Base-by-base conservation (phyloP, 1,140 invertebrate genomes). In the Drosophila azteca region DNA sequence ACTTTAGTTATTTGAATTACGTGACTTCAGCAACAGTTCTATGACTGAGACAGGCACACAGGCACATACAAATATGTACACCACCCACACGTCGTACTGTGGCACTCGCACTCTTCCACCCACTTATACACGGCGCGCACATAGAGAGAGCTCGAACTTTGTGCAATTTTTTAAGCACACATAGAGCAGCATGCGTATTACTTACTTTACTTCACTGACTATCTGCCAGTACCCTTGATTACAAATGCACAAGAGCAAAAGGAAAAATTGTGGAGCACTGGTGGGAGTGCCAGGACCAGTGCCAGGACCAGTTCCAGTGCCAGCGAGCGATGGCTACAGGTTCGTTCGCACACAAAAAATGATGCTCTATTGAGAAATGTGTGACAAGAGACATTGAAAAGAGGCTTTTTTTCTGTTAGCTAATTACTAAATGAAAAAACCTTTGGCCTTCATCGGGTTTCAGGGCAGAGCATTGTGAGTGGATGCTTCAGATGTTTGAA, bases 1-100 rank as follows among this genome's bases (percentile, higher is more conserved):
- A 87, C 79, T 87, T 87, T 88, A 87, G 83, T 87, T 87, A 88
- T 87, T 87, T 87, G 83, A 87, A 87, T 87, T 87, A 87, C 83
- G 83, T 87, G 83, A 87, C 83, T 87, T 87, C 83, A 67, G 83
- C 83, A 88, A 88, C 83, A 87, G 83, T 87, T 87, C 83, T 74
- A 79, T 68, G 75, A 82, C 78, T 88, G 83, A 68, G 83, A 79
- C 70, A 60, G 64, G 69, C 65, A 72, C 64, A 43, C 55, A n/a
- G n/a, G n/a, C n/a, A n/a, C n/a, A n/a, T n/a, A n/a, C n/a, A n/a
- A 39, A 9, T 11, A 39, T 9, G 11, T 4, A 35, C 35, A 39
- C 48, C 52, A 75, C 57, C 65, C 63, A 55, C 51, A 22, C 63
- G 22, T 39, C 24, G 24, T 5, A 26, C 24, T 26, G 24, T 24